A percentile compares a stretch with the other conserved stretches of the same genome.
Conservation (phyloP, 2,888 invertebrate species). For the Diadegma fenestrale region DNA sequence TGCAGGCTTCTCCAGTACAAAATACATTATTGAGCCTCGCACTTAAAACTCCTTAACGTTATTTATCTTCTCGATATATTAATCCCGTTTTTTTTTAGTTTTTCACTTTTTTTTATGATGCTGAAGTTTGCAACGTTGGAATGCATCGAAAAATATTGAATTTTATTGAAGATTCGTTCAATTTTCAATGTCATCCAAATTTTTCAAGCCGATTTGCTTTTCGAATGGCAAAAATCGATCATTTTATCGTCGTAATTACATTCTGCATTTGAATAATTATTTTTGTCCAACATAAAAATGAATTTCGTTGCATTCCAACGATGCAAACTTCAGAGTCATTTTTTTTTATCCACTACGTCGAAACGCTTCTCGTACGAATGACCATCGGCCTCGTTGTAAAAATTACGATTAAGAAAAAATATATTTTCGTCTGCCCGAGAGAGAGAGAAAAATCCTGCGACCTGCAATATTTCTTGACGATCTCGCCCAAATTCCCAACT, state of each 20-base stretch:
- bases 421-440: background rate
- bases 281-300: too few species aligned
- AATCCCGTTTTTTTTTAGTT: background rate
- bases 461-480: background rate
- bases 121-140: too few species aligned
- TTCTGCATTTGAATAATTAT: too few species aligned
- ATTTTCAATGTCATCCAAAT: too few species aligned
- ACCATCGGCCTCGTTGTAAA: slow-evolving; percentile 38
- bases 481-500: background rate
- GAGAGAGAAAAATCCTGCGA: background rate
- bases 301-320: too few species aligned
- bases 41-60: slow-evolving; percentile 67
- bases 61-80: slow-evolving; percentile 39
- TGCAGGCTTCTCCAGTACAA: slow-evolving; percentile 68
- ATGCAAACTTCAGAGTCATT: too few species aligned
- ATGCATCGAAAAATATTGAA: too few species aligned
- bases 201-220: too few species aligned
- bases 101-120: too few species aligned
- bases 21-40: slow-evolving; percentile 69
- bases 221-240: too few species aligned
- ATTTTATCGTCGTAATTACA: too few species aligned
- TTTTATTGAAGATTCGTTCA: too few species aligned
- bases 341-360: slow-evolving; percentile 6
- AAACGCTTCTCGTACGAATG: slow-evolving; percentile 16
- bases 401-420: slow-evolving; percentile 18